A percentile compares a stretch with the other conserved stretches of the same genome.
These are phyloP conservation scores for Poecilus cupreus DNA, from an alignment of 2,888 invertebrate genomes.

Conservation along the genomic window DNA sequence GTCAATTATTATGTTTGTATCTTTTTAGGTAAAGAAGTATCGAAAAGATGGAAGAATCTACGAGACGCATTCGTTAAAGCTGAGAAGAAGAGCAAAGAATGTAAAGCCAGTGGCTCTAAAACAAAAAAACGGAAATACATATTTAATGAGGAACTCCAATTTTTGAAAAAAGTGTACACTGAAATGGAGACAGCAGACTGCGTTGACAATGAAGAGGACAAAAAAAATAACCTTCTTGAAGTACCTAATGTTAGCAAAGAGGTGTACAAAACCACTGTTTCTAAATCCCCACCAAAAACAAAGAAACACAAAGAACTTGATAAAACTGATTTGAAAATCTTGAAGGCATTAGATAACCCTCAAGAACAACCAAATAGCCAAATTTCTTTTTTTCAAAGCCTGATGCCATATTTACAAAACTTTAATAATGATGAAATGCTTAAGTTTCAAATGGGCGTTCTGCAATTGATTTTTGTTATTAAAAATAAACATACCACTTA, in stretches of 20 bases:
- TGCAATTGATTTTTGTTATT: slow-evolving; percentile 37
- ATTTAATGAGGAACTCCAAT: not conserved
- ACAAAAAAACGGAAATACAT: slow-evolving; percentile 1
- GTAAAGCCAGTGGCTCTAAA: not conserved
- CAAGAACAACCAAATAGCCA: slow-evolving; percentile 53
- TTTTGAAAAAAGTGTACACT: slow-evolving; percentile 3
- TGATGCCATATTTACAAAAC: slow-evolving; percentile 42
- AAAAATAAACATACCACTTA: slow-evolving; percentile 2
- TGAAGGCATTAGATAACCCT: slow-evolving; percentile 35
- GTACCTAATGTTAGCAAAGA: not conserved
- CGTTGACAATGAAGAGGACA: not conserved
- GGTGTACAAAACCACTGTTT: not conserved
- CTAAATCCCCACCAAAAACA: slow-evolving; percentile 3
- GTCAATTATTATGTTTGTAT: slow-evolving; percentile 4
- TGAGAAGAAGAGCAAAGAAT: slow-evolving; percentile 13
- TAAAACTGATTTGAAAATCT: slow-evolving; percentile 62
- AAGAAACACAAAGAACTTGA: slow-evolving; percentile 12
- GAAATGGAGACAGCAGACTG: not conserved
- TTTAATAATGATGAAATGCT: slow-evolving; percentile 51
- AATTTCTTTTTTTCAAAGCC: slow-evolving; percentile 52
- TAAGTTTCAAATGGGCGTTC: slow-evolving; percentile 49
- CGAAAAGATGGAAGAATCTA: not conserved
- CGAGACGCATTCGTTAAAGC: slow-evolving; percentile 9
- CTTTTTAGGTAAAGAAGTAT: slow-evolving; percentile 3
- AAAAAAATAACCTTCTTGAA: not conserved